Conservation (phyloP, 2,888 invertebrate genomes). For the Hydropsyche betteni region DNA sequence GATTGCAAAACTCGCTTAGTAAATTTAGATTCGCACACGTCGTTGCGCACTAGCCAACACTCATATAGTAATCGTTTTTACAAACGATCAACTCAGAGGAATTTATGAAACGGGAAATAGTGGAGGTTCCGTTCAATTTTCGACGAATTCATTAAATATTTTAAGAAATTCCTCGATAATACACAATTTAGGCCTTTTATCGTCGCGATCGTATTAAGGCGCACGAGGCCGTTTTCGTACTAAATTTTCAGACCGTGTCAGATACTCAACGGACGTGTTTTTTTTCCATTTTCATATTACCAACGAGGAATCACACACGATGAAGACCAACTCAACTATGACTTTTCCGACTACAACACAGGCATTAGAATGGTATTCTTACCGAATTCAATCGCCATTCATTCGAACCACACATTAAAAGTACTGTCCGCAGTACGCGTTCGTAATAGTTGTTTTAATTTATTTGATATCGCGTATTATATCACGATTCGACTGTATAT, state of each 20-base stretch:
- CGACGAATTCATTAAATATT: neutral
- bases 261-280: constrained; percentile 21
- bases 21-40: too few relatives aligned
- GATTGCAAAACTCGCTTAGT: too few relatives aligned
- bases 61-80: neutral
- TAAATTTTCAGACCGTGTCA: constrained; percentile 26
- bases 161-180: neutral
- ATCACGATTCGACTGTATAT: too few relatives aligned
- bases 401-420: too few relatives aligned
- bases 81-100: neutral
- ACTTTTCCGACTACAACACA: constrained; percentile 4
- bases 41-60: too few relatives aligned
- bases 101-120: neutral
- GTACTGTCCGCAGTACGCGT: too few relatives aligned
- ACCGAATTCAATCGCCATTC: too few relatives aligned
- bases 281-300: constrained; percentile 9
- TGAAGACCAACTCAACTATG: constrained; percentile 29
- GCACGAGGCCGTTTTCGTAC: constrained; percentile 24
- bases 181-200: constrained; percentile 4
- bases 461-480: too few relatives aligned
- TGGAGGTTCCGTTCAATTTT: neutral
- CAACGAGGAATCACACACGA: constrained; percentile 21
- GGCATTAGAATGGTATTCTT: too few relatives aligned
- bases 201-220: neutral
- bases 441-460: too few relatives aligned